Conservation (phyloP, 2,797 vertebrate genomes). For the Esox masquinongy region DNA sequence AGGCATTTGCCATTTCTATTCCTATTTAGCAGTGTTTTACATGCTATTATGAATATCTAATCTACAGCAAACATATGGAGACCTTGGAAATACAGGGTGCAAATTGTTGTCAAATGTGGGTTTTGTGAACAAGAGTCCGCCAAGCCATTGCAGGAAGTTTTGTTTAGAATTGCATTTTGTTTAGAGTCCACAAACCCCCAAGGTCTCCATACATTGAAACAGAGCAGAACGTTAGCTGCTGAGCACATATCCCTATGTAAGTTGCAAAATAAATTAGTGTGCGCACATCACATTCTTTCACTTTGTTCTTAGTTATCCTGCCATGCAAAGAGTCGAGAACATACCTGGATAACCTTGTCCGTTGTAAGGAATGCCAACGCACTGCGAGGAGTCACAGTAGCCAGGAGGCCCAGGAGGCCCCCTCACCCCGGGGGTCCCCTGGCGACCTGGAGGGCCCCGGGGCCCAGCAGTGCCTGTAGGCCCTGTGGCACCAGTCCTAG, state of each 20-base stretch:
- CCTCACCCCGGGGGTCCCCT: slow-evolving; percentile 88
- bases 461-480: slow-evolving; percentile 87
- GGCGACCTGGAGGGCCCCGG: slow-evolving; percentile 91
- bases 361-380: slow-evolving; percentile 98
- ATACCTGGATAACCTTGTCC: slow-evolving; percentile 98
- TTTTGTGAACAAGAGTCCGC: neutral
- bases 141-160: neutral
- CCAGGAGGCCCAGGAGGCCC: slow-evolving; percentile 93
- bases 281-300: slow-evolving; percentile 54
- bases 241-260: slow-evolving; percentile 28
- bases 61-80: slow-evolving; percentile 59
- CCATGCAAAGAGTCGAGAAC: slow-evolving; percentile 56
- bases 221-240: slow-evolving; percentile 39
- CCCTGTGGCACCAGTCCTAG: slow-evolving; percentile 90
- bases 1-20: slow-evolving; percentile 49
- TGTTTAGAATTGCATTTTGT: neutral
- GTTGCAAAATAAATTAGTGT: slow-evolving; percentile 58
- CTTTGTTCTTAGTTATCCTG: slow-evolving; percentile 18
- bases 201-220: slow-evolving; percentile 60
- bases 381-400: slow-evolving; percentile 98
- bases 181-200: slow-evolving; percentile 20
- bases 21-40: slow-evolving; percentile 49
- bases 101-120: neutral
- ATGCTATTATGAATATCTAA: slow-evolving; percentile 54
- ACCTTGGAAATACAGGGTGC: slow-evolving; percentile 34